Base-by-base conservation (phyloP, 2,113 vertebrate species). In the Dicentrarchus labrax region DNA sequence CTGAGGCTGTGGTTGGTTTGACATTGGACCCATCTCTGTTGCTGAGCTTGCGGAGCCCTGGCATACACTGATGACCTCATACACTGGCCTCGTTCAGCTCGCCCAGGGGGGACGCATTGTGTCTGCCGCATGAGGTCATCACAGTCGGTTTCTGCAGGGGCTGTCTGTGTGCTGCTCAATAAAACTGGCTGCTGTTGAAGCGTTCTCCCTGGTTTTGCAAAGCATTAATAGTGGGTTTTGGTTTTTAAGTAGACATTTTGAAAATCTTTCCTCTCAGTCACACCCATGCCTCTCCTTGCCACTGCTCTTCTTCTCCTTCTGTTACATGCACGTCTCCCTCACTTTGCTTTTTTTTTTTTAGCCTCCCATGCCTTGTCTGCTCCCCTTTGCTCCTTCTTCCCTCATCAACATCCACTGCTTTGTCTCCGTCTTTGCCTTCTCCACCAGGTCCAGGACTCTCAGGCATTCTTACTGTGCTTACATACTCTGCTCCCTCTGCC, bases 71-170 rank as follows among this genome's bases (percentile, higher is more conserved):
- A 85, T 93, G 92, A 93, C 88, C 88, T 93, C 92, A 94, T 87
- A 92, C 88, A 92, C 91, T 91, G 89, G 68, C 80, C 75, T 84
- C 86, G 89, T 94, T 93, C 89, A 92, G 80, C 73, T 76, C 21
- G 30, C 6, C 16, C 3, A 8, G 45, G 38, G 43, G 24, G 68
- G 59, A 71, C 12, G 83, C 81, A 89, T 90, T 94, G 91, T 91
- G 78, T 91, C 75, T 66, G 54, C 82, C 56, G 70, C 48, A 88
- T 94, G 91, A 95, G 78, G 88, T 94, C 94, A 94, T 80, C 88
- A 80, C 0, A 82, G 80, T 62, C 7, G n/a, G 54, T 61, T 82
- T 54, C 76, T 83, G 89, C 70, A 53, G 76, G 30, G 36, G 56
- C 56, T 60, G 76, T 73, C 65, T 78, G 84, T 69, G 62, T 66